phyloP scores from a whole-genome alignment of 23 tunicate species.

The Botrylloides violaceus region DNA sequence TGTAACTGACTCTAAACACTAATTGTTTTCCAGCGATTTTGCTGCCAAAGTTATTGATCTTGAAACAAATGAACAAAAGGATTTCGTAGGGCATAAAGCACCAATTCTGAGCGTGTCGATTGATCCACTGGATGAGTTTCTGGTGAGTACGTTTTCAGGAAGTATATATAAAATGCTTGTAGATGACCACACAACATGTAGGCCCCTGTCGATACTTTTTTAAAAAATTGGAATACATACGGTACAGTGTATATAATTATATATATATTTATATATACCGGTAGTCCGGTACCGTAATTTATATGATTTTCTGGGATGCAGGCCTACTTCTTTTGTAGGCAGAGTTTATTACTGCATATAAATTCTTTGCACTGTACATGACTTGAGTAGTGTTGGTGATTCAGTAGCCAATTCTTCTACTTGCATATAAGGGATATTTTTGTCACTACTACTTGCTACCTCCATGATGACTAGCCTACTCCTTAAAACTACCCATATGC shows the following conservation, averaged over 20 bases:
- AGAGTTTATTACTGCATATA: too few species aligned
- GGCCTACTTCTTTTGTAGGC: too few species aligned
- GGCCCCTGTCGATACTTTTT: not conserved
- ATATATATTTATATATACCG: not conserved
- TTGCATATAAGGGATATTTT: too few species aligned
- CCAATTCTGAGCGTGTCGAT: constrained; percentile 66
- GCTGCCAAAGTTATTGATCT: constrained; percentile 51
- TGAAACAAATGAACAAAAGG: constrained; percentile 54
- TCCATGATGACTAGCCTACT: too few species aligned
- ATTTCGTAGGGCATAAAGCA: constrained; percentile 87
- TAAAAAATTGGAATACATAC: not conserved
- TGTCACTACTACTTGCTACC: too few species aligned
- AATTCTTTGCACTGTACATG: too few species aligned
- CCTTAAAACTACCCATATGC: too few species aligned
- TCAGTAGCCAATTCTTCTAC: too few species aligned
- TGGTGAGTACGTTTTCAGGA: constrained; percentile 53
- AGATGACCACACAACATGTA: not conserved
- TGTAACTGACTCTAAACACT: not conserved
- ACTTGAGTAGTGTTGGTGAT: too few species aligned
- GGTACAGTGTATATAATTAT: not conserved
- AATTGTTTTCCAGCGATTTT: constrained; percentile 63
- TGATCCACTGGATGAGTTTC: constrained; percentile 81
- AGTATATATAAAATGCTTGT: not conserved
- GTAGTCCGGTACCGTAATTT: too few species aligned
- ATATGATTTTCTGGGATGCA: too few species aligned